Evolutionary conservation across 2,888 invertebrate genomes (phyloP).

Genomic region (Baccha elongata): DNA sequence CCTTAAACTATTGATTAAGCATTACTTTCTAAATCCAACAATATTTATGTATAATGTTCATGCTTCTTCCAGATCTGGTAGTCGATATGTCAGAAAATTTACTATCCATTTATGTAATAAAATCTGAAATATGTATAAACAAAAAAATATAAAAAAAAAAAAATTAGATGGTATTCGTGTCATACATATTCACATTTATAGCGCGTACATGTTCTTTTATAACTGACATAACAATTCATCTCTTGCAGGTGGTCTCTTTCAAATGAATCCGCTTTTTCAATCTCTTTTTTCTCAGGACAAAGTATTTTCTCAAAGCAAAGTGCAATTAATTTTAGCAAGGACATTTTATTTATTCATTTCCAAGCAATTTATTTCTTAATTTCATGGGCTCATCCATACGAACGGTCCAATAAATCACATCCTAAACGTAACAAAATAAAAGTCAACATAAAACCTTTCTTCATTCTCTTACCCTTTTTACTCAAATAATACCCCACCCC

Average conservation of each 20-base stretch:
- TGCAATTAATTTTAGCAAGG: conserved; percentile 41
- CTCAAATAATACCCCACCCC: background rate
- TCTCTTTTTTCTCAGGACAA: background rate
- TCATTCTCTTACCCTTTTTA: background rate
- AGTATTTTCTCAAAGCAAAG: conserved; percentile 33
- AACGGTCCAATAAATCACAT: conserved; percentile 62
- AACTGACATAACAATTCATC: background rate
- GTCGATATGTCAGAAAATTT: no score
- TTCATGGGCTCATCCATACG: conserved; percentile 43
- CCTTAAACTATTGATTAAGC: no score
- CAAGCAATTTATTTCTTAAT: conserved; percentile 48
- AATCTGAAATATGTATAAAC: no score
- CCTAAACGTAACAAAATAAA: conserved; percentile 69
- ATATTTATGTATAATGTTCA: no score
- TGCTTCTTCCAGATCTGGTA: no score
- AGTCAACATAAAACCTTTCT: conserved; percentile 63
- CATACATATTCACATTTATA: no score
- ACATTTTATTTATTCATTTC: conserved; percentile 56
- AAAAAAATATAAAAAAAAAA: no score
- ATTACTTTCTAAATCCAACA: no score
- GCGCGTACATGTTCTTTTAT: background rate
- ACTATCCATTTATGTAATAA: no score
- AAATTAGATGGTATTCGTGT: no score
- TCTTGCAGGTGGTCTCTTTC: conserved; percentile 8
- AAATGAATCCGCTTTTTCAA: background rate